Evolutionary conservation across 2,888 invertebrate species (phyloP).

Genomic region (Lutraria lutraria): DNA sequence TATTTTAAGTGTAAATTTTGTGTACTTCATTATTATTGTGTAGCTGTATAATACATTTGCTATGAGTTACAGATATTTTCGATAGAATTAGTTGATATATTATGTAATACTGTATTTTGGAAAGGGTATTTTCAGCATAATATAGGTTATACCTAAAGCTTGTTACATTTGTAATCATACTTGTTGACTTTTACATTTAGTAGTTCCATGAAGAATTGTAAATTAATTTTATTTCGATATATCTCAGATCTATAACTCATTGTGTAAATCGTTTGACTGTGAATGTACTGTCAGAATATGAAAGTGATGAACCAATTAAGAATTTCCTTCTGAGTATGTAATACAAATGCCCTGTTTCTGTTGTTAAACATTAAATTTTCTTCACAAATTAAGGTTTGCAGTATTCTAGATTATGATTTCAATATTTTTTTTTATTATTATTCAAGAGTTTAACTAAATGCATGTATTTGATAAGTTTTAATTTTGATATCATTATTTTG

Average conservation of each 20-base stretch:
- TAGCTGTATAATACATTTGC: not conserved
- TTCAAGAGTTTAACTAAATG: no score
- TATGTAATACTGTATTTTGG: not conserved
- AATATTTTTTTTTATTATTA: not conserved
- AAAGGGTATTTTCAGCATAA: conserved; percentile 21
- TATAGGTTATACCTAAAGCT: not conserved
- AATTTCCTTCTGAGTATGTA: not conserved
- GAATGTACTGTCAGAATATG: no score
- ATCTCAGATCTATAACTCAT: not conserved
- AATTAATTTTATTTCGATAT: not conserved
- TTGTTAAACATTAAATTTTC: not conserved
- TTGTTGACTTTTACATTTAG: not conserved
- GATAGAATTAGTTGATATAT: not conserved
- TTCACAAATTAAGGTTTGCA: not conserved
- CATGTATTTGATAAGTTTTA: not conserved
- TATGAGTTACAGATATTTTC: not conserved
- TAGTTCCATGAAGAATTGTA: not conserved
- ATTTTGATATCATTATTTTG: not conserved
- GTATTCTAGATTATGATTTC: not conserved
- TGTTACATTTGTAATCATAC: not conserved
- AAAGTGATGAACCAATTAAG: no score
- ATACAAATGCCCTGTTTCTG: not conserved
- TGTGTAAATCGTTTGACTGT: not conserved
- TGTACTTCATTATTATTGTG: not conserved
- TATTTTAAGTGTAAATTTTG: not conserved